A percentile compares a stretch with the other conserved stretches of the same genome.
These are phyloP conservation scores for Decapterus maruadsi DNA, from an alignment of 2,797 vertebrate species.

Conservation along the genomic window DNA sequence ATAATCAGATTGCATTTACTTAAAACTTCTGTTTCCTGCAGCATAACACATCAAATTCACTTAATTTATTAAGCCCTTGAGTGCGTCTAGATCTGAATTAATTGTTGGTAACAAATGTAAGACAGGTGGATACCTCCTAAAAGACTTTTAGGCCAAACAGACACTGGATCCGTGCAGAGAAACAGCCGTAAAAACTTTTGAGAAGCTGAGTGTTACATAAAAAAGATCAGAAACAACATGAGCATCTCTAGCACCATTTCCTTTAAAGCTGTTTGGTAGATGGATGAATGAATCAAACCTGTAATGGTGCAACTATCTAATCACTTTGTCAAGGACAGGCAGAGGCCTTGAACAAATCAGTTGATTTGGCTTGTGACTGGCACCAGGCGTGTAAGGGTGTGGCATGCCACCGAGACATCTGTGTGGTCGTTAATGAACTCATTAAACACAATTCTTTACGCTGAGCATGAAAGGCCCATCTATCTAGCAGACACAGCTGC, in stretches of 20 bases:
- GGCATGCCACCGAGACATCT: background rate
- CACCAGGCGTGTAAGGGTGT: slow-evolving; percentile 6
- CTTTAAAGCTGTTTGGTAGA: background rate
- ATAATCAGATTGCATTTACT: slow-evolving; percentile 27
- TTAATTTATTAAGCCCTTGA: slow-evolving; percentile 12
- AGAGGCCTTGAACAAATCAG: slow-evolving; percentile 1
- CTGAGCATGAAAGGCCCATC: slow-evolving; percentile 21
- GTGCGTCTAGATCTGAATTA: slow-evolving; percentile 2
- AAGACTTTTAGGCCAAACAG: background rate
- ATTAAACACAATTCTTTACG: slow-evolving; percentile 53
- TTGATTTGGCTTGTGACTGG: slow-evolving; percentile 19
- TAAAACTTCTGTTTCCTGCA: slow-evolving; percentile 1
- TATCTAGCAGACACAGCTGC: background rate
- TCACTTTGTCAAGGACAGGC: slow-evolving; percentile 9
- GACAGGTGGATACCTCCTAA: background rate
- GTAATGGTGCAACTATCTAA: background rate
- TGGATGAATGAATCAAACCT: slow-evolving; percentile 23
- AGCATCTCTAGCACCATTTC: background rate
- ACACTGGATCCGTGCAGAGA: background rate
- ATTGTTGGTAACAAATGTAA: slow-evolving; percentile 3
- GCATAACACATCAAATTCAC: slow-evolving; percentile 4
- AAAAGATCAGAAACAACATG: background rate
- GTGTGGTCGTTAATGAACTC: slow-evolving; percentile 56
- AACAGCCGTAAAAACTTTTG: slow-evolving; percentile 9
- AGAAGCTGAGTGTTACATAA: background rate